Evolutionary conservation across 2,113 vertebrate genomes (phyloP).

Genomic region (Scytalopus superciliaris): DNA sequence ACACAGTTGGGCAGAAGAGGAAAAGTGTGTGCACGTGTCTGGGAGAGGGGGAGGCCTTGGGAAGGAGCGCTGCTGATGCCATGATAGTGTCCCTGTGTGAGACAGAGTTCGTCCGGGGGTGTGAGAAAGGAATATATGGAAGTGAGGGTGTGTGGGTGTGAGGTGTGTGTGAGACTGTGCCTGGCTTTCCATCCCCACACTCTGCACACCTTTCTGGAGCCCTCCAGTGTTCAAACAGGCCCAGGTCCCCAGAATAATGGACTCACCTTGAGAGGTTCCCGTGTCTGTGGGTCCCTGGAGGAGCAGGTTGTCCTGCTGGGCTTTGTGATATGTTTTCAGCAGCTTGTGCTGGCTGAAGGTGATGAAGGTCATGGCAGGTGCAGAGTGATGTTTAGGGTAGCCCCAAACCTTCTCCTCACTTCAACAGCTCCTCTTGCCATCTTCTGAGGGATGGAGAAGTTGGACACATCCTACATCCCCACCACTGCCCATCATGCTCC

Average conservation of each 20-base stretch:
- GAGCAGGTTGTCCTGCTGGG: background rate
- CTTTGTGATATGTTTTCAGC: fast-evolving
- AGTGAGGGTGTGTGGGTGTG: background rate
- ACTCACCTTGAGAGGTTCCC: fast-evolving
- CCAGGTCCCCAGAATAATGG: background rate
- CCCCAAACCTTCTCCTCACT: fast-evolving
- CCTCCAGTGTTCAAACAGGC: background rate
- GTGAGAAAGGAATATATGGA: slow-evolving; percentile 42
- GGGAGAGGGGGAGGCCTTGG: background rate
- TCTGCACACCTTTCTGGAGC: background rate
- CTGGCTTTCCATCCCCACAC: slow-evolving; percentile 25
- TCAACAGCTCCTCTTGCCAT: fast-evolving
- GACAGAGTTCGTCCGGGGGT: background rate
- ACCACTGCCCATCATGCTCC: fast-evolving
- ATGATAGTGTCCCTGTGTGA: slow-evolving; percentile 9
- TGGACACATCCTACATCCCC: background rate
- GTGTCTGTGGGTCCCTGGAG: background rate
- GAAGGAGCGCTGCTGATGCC: background rate
- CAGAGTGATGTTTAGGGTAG: background rate
- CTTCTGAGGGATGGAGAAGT: background rate
- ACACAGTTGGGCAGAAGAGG: fast-evolving
- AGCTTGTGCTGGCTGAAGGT: background rate
- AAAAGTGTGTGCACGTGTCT: background rate
- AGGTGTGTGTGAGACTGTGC: slow-evolving; percentile 52
- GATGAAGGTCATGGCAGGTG: background rate